Conservation (phyloP, 2,797 vertebrate genomes). For the Vultur gryphus region DNA sequence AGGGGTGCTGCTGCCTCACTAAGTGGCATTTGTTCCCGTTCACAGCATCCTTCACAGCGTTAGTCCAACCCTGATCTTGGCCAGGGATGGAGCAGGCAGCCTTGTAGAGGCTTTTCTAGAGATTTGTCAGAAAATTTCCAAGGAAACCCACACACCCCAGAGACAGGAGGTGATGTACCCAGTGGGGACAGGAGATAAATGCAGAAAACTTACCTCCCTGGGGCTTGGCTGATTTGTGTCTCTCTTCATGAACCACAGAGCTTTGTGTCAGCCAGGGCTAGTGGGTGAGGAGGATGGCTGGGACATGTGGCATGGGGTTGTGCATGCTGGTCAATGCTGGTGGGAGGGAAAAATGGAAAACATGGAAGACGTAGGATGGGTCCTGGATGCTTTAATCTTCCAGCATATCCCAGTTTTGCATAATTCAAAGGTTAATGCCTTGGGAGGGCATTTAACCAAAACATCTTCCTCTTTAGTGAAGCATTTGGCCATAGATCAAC, state of each 20-base stretch:
- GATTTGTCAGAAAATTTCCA: neutral
- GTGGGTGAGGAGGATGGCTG: neutral
- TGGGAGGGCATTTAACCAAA: neutral
- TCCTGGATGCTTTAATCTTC: neutral
- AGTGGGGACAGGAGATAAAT: neutral
- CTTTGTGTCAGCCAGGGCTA: neutral
- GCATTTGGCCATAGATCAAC: neutral
- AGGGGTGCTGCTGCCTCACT: neutral
- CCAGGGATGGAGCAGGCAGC: neutral
- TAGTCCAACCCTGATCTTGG: neutral
- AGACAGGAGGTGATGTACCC: neutral
- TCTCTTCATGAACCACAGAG: neutral
- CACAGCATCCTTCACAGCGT: neutral
- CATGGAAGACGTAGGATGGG: neutral
- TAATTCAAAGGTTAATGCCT: neutral
- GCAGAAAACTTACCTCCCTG: neutral
- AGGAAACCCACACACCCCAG: fast-evolving
- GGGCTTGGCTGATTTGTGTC: neutral
- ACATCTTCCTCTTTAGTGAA: neutral
- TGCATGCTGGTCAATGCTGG: neutral
- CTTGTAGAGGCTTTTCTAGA: neutral
- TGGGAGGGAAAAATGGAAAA: neutral
- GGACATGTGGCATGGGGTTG: neutral
- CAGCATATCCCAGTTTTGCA: neutral
- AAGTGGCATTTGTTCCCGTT: neutral